Base-by-base conservation (phyloP, 2,888 invertebrate genomes). In the Luffia ferchaultella region DNA sequence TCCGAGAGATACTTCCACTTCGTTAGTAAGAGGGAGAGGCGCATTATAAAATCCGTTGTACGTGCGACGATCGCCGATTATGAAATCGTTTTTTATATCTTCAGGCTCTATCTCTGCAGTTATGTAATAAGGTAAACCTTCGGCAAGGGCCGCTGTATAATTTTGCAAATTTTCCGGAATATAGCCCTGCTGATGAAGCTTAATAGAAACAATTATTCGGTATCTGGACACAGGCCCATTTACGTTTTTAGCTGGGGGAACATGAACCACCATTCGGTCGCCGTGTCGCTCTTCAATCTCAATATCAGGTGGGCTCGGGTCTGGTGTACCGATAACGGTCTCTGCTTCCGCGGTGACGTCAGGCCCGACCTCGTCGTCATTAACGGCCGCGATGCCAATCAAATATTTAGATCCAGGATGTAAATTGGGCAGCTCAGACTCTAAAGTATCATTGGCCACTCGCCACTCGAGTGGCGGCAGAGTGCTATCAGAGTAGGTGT, bases 221-320 rank as follows among this genome's bases (percentile, higher is more conserved):
- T 95, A 93, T 59, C 87, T 86, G 16, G 87, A 87, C 0, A 95
- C 84, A 0, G 95, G 95, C 0, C 95, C 95, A 65, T 91, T 91
- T 44, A 90, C 87, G 69, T 94, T 92, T 48, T 76, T 83, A 1
- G 90, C 89, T 55, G 90, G 85, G 9, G 88, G 85, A 20, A 96
- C 82, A 57, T 87, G 85, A 2, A 96, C 85, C 0, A 85, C 85
- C 63, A 93, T 88, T 49, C 87, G 87, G 12, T 86, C 85, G 5
- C 88, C 87, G 16, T 84, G 86, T 53, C 86, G 85, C 46, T 86
- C 86, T 12, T 89, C 59, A 16, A 95, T 83, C 60, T 80, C 76
- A 18, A 95, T 93, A 50, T 86, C 83, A 1, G 82, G 78, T 1
- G 95, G 95, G 52, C 87, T 86, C 1, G 93, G 92, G 54, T 88